Conservation (phyloP, 2,113 vertebrate species). For the Chaetops frenatus region DNA sequence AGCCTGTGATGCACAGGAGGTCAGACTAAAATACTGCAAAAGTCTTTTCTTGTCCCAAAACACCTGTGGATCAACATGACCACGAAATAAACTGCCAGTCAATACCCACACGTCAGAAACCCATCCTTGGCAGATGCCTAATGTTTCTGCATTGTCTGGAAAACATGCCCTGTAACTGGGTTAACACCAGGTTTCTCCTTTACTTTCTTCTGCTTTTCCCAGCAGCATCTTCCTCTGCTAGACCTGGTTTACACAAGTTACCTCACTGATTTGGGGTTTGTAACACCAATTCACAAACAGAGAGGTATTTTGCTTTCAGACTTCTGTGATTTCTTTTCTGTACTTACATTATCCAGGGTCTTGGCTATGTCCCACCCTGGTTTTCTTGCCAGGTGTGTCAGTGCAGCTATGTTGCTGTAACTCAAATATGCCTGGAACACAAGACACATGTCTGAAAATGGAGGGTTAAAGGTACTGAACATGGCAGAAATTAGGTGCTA, state of each 20-base stretch:
- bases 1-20: neutral
- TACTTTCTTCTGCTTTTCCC: neutral
- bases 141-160: neutral
- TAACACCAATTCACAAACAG: neutral
- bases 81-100: neutral
- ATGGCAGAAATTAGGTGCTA: neutral
- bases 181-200: neutral
- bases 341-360: conserved; percentile 56
- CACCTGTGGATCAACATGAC: neutral
- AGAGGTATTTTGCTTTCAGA: neutral
- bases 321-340: neutral
- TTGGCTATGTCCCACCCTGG: conserved; percentile 68
- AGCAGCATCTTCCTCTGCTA: neutral
- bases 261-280: neutral
- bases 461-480: neutral
- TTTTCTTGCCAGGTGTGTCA: conserved; percentile 66
- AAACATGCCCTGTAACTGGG: neutral
- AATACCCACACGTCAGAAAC: neutral
- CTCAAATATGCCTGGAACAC: conserved; percentile 67
- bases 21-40: neutral
- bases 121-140: neutral
- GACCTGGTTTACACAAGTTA: neutral
- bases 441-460: neutral
- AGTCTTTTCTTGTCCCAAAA: neutral
- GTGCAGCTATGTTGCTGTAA: conserved; percentile 67